Conservation (phyloP, 2,888 invertebrate species). For the Volucella inflata region DNA sequence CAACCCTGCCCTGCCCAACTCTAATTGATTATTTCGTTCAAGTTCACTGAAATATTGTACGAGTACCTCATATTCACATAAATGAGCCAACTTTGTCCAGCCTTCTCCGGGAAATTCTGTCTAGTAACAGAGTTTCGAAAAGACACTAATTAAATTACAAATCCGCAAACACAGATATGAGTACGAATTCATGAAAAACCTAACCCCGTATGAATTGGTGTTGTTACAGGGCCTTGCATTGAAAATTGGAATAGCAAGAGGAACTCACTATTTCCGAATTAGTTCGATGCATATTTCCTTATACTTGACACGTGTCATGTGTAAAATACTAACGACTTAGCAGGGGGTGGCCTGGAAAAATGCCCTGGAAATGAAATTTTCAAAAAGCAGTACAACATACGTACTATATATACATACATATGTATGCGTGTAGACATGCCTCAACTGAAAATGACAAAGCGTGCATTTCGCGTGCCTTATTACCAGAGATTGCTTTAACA, state of each 20-base stretch:
- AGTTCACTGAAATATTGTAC: constrained; percentile 47
- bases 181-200: not conserved
- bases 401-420: too few relatives aligned
- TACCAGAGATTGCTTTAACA: constrained; percentile 13
- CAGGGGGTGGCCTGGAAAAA: constrained; percentile 30
- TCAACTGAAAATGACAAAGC: constrained; percentile 24
- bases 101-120: constrained; percentile 5
- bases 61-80: constrained; percentile 16
- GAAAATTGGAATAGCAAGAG: constrained; percentile 6
- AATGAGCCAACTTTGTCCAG: not conserved
- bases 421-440: not conserved
- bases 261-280: not conserved
- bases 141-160: constrained; percentile 48
- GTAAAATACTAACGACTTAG: not conserved
- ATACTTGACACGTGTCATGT: constrained; percentile 35
- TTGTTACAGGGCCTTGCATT: constrained; percentile 13
- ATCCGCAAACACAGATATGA: constrained; percentile 11
- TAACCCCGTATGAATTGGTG: not conserved
- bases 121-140: not conserved
- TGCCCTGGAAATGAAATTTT: constrained; percentile 34
- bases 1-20: not conserved
- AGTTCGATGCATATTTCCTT: not conserved
- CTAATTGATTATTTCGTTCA: constrained; percentile 14
- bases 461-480: constrained; percentile 8
- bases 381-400: not conserved